phyloP scores from a whole-genome alignment of 2,888 invertebrate genomes.

The Oligia fasciuncula region DNA sequence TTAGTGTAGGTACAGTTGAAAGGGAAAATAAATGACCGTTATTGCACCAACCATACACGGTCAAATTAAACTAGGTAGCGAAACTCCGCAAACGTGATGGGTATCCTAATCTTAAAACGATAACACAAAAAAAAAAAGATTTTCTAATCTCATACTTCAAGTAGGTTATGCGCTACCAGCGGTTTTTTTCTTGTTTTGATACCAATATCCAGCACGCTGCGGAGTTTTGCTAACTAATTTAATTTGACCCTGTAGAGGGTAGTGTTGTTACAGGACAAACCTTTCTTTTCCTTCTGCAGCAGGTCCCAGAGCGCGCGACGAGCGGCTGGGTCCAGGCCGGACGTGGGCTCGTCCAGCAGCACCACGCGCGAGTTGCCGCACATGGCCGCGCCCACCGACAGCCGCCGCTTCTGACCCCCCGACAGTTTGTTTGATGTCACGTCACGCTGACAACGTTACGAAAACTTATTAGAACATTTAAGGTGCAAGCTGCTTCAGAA shows the following conservation, averaged over 20 bases:
- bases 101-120: background rate
- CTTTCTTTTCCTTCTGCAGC: constrained; percentile 92
- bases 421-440: constrained; percentile 92
- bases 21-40: background rate
- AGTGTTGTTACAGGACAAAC: background rate
- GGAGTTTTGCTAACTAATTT: background rate
- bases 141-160: background rate
- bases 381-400: constrained; percentile 97
- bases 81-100: background rate
- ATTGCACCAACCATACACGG: background rate
- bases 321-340: constrained; percentile 97
- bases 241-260: background rate
- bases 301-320: constrained; percentile 97
- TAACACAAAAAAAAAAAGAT: background rate
- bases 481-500: background rate
- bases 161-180: background rate
- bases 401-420: constrained; percentile 97
- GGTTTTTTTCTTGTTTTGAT: background rate
- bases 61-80: background rate
- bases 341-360: constrained; percentile 96
- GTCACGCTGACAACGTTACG: constrained; percentile 82
- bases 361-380: constrained; percentile 94
- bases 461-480: background rate
- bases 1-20: background rate
- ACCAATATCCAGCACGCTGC: background rate